Conservation (phyloP, 2,113 vertebrate genomes). For the Alouatta palliata region DNA sequence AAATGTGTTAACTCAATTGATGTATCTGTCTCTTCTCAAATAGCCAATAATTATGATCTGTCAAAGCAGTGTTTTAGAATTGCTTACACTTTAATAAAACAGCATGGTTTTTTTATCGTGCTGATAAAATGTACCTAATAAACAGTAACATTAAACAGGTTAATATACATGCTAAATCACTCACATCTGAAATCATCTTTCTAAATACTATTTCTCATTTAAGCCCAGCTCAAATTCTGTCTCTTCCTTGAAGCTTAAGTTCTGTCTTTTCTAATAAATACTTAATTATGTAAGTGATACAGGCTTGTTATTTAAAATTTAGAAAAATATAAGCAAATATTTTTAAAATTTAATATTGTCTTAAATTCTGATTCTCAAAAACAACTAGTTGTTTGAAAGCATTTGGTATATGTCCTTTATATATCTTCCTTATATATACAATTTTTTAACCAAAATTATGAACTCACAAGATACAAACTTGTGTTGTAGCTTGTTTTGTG, state of each 20-base stretch:
- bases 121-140: not conserved
- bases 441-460: not conserved
- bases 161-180: not conserved
- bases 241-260: not conserved
- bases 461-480: not conserved
- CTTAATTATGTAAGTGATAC: not conserved
- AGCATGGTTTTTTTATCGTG: not conserved
- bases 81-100: not conserved
- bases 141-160: not conserved
- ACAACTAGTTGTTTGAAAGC: not conserved
- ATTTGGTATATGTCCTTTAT: not conserved
- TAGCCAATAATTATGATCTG: not conserved
- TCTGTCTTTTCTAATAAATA: conserved; percentile 12
- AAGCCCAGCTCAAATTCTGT: not conserved
- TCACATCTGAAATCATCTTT: not conserved
- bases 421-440: not conserved
- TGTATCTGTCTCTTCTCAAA: not conserved
- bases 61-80: not conserved
- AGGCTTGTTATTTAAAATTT: not conserved
- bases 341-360: not conserved
- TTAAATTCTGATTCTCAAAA: conserved; percentile 6
- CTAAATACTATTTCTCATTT: not conserved
- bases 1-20: not conserved
- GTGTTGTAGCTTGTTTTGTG: not conserved
- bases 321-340: not conserved